Conservation (phyloP, 2,888 invertebrate species). For the Nebria salina region DNA sequence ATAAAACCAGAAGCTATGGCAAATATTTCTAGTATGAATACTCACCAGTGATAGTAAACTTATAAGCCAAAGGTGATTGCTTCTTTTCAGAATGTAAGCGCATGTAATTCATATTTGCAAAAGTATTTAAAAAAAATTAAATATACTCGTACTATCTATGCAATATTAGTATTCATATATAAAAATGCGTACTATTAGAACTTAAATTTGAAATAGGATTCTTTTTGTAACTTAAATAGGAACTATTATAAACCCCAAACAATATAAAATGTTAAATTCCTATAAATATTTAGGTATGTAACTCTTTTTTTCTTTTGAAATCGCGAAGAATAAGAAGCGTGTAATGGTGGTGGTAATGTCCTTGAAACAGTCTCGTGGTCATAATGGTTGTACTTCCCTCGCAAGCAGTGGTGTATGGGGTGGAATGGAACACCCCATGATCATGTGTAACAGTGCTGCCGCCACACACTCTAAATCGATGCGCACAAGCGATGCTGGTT, state of each 20-base stretch:
- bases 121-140: not conserved
- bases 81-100: not conserved
- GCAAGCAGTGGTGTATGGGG: not conserved
- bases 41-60: not conserved
- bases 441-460: constrained; percentile 20
- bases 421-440: constrained; percentile 8
- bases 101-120: not conserved
- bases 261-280: no score
- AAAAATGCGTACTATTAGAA: no score
- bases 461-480: constrained; percentile 39
- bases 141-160: no score
- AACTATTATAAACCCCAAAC: no score
- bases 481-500: constrained; percentile 30
- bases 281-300: no score
- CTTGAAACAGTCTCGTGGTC: not conserved
- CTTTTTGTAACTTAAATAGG: no score
- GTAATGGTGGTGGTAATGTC: constrained; percentile 8
- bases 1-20: no score
- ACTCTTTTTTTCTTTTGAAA: no score
- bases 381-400: constrained; percentile 6
- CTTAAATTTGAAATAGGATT: no score
- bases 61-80: not conserved
- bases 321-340: not conserved
- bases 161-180: no score
- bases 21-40: not conserved